Percentiles rank a stretch among this genome's conserved stretches.
These are phyloP conservation scores for Mionectes olivaceus DNA, from an alignment of 2,797 vertebrate species.

Conservation along the genomic window DNA sequence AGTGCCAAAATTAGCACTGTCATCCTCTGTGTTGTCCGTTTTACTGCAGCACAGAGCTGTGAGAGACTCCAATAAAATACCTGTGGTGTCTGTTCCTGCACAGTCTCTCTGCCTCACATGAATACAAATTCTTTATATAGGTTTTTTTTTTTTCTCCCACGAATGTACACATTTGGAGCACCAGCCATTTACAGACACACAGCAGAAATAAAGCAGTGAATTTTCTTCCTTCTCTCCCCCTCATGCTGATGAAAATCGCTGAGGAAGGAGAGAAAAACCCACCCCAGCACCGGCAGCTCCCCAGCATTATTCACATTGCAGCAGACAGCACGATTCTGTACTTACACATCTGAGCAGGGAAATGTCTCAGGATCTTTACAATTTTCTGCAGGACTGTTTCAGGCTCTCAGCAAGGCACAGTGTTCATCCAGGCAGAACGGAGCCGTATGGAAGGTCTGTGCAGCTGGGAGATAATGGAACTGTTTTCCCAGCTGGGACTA, in stretches of 20 bases:
- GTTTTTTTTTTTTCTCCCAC: neutral
- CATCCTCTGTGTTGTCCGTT: slow-evolving; percentile 50
- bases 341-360: slow-evolving; percentile 73
- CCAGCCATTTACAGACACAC: slow-evolving; percentile 1
- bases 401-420: slow-evolving; percentile 76
- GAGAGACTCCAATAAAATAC: neutral
- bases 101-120: neutral
- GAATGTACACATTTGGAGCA: neutral
- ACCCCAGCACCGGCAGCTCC: slow-evolving; percentile 18
- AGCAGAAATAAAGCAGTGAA: slow-evolving; percentile 21
- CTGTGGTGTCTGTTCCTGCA: slow-evolving; percentile 45
- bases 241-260: slow-evolving; percentile 56
- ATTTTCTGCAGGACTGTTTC: slow-evolving; percentile 70
- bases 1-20: slow-evolving; percentile 71
- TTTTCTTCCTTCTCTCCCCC: slow-evolving; percentile 40
- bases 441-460: slow-evolving; percentile 78
- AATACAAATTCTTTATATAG: slow-evolving; percentile 17
- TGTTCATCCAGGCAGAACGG: slow-evolving; percentile 84
- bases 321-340: slow-evolving; percentile 62
- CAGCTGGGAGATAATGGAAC: slow-evolving; percentile 80
- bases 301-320: slow-evolving; percentile 52
- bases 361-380: slow-evolving; percentile 62
- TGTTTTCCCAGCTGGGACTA: slow-evolving; percentile 80
- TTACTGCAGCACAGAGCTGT: slow-evolving; percentile 55
- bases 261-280: neutral